Evolutionary conservation across 2,888 invertebrate species (phyloP).

Genomic region (Suillia variegata): DNA sequence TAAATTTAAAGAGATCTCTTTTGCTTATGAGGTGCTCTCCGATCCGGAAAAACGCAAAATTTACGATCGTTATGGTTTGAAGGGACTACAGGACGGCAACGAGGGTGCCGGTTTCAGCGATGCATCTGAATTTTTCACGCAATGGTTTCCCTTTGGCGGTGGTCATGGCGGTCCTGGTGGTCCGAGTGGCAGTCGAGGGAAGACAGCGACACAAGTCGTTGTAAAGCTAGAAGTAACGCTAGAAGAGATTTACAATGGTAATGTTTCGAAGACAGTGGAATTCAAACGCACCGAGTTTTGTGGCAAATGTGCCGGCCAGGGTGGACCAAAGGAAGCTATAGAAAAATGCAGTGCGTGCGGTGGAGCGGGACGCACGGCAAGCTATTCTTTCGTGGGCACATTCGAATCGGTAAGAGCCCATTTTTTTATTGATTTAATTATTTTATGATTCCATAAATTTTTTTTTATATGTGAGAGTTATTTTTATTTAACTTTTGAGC

Average conservation of each 20-base stretch:
- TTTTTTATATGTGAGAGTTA: no score
- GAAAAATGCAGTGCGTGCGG: constrained; percentile 45
- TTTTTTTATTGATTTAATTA: background rate
- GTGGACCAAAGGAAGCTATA: constrained; percentile 44
- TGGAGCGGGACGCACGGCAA: constrained; percentile 56
- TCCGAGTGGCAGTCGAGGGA: constrained; percentile 67
- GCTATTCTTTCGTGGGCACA: constrained; percentile 55
- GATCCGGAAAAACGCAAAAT: constrained; percentile 83
- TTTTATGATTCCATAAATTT: background rate
- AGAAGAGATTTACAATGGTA: constrained; percentile 91
- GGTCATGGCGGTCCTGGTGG: constrained; percentile 64
- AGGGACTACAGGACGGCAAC: constrained; percentile 84
- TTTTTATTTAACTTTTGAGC: background rate
- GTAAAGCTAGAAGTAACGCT: constrained; percentile 84
- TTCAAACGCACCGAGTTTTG: constrained; percentile 52
- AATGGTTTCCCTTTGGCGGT: constrained; percentile 70
- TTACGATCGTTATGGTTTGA: constrained; percentile 86
- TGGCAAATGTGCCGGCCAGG: constrained; percentile 51
- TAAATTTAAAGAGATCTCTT: constrained; percentile 94
- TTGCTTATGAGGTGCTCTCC: constrained; percentile 91
- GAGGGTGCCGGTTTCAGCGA: constrained; percentile 42
- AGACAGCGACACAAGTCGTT: constrained; percentile 70
- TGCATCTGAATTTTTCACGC: constrained; percentile 70
- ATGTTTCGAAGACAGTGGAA: constrained; percentile 66
- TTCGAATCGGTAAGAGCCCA: constrained; percentile 67